Base-by-base conservation (phyloP, 2,888 invertebrate species). In the Ecliptopera silaceata region DNA sequence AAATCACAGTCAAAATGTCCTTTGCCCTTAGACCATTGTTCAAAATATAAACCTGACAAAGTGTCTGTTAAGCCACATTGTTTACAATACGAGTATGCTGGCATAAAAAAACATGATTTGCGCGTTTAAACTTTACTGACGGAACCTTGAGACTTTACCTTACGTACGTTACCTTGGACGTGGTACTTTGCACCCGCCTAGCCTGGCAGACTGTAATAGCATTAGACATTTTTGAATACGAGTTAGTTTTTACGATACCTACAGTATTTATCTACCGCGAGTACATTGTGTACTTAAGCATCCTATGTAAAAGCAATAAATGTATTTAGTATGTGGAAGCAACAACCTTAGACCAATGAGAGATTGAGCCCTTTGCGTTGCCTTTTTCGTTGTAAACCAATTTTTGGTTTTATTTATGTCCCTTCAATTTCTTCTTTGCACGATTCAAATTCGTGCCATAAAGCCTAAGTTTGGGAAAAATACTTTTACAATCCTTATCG, bases 121-220 rank as follows among this genome's bases (percentile, higher is more conserved):
- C 48, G 29, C 12, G 17, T 18, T 43, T 39, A n/a, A 13, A 42
- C n/a, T n/a, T n/a, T n/a, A n/a, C 15, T 22, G 43, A 12, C 20
- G 17, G 49, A 44, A 32, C 60, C 56, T 61, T 56, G 53, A 50
- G 54, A 38, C 18, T 43, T 36, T n/a, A n/a, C 6, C 26, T 26
- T 26, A 26, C 22, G 22, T 22, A 22, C 22, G 1, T 22, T 22
- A 50, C 60, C 60, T 60, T 56, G 56, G n/a, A 43, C 42, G 34
- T 45, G 11, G 59, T 34, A 61, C 60, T 61, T 61, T 54, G 53
- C 46, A 47, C 60, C 38, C 31, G 47, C 32, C 26, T 26, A 8
- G 26, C 6, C 26, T 26, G 26, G 26, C 6, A 26, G 26, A 26
- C 26, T 26, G 22, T 26, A 26, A 4, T 26, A 26, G 6, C 26